phyloP scores from a whole-genome alignment of 2,888 invertebrate genomes.

The Thereva nobilitata region DNA sequence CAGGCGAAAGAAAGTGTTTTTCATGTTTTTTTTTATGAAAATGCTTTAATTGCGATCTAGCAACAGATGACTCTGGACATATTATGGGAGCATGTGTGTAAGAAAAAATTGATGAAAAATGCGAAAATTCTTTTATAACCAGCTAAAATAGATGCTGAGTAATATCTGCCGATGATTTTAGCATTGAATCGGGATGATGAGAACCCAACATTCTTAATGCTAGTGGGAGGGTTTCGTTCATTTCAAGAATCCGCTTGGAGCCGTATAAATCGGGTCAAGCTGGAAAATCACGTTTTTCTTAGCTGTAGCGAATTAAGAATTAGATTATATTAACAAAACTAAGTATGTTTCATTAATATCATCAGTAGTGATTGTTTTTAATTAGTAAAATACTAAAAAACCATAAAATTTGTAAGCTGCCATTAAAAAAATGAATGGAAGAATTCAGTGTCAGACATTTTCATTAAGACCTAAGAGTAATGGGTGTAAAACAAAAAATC shows the following conservation, averaged over 20 bases:
- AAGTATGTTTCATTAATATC: no score
- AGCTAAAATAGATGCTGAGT: slow-evolving; percentile 30
- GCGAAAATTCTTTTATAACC: slow-evolving; percentile 7
- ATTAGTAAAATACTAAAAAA: not conserved
- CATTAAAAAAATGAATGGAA: slow-evolving; percentile 7
- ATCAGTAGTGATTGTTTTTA: no score
- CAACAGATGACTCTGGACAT: slow-evolving; percentile 11
- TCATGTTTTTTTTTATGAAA: not conserved
- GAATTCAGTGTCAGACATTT: slow-evolving; percentile 21
- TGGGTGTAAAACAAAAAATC: not conserved
- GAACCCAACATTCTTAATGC: not conserved
- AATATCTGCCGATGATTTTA: slow-evolving; percentile 10
- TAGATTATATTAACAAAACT: no score
- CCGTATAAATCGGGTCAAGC: no score
- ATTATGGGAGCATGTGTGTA: not conserved
- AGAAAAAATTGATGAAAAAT: not conserved
- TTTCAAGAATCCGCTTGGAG: no score
- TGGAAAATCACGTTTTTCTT: no score
- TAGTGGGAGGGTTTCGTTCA: no score
- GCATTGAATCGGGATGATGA: slow-evolving; percentile 11
- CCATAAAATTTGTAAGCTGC: not conserved
- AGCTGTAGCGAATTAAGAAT: no score
- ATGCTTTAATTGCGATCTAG: not conserved
- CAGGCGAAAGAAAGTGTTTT: no score
- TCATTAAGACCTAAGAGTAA: slow-evolving; percentile 3